A percentile compares a stretch with the other conserved stretches of the same genome.
These are phyloP conservation scores for Artemia sinica DNA, from an alignment of 2,888 invertebrate species.

Conservation along the genomic window DNA sequence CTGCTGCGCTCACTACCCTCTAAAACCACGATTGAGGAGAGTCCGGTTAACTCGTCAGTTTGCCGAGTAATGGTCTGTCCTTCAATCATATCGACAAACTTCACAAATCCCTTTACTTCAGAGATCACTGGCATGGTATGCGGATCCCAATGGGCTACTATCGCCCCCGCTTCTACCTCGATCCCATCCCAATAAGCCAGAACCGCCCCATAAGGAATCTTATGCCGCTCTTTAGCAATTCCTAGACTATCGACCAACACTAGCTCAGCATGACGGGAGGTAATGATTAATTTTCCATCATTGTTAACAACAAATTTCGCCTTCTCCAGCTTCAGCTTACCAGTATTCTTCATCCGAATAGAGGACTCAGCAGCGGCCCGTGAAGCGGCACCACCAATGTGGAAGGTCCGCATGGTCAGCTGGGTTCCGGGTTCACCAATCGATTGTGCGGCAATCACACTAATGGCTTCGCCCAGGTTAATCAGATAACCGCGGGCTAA, in stretches of 20 bases:
- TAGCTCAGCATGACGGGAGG: not conserved
- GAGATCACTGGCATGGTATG: slow-evolving; percentile 15
- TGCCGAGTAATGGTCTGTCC: slow-evolving; percentile 18
- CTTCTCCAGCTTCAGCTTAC: not conserved
- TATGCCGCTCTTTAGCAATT: slow-evolving; percentile 16
- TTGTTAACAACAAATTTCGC: not conserved
- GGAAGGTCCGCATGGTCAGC: too few relatives aligned
- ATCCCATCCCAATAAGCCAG: slow-evolving; percentile 16
- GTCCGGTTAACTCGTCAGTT: slow-evolving; percentile 21
- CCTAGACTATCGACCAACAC: not conserved
- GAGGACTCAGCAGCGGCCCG: slow-evolving; percentile 10
- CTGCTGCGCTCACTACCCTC: slow-evolving; percentile 20
- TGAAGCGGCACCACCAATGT: slow-evolving; percentile 15
- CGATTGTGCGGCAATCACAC: too few relatives aligned
- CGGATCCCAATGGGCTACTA: slow-evolving; percentile 18
- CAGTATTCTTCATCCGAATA: not conserved
- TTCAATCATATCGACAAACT: slow-evolving; percentile 19
- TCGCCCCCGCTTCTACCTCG: not conserved
- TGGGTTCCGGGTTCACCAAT: too few relatives aligned
- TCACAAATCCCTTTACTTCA: slow-evolving; percentile 18
- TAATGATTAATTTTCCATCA: not conserved
- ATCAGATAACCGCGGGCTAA: too few relatives aligned
- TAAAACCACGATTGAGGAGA: slow-evolving; percentile 15
- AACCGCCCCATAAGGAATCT: slow-evolving; percentile 19
- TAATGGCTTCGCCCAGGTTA: too few relatives aligned